Evolutionary conservation across 2,888 invertebrate species (phyloP).

Genomic region (Apotomis betuletana): DNA sequence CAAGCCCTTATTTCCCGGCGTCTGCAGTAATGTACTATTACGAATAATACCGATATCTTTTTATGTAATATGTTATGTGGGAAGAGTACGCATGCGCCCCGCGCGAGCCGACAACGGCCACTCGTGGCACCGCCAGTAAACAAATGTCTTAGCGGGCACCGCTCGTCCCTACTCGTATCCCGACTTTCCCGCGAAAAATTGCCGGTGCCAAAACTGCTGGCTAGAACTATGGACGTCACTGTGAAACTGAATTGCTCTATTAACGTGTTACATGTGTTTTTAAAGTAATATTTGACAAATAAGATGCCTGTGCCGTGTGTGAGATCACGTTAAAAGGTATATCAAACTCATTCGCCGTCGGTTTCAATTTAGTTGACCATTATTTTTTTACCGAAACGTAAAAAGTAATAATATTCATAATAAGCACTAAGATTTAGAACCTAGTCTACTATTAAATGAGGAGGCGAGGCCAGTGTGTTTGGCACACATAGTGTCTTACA

Average conservation of each 20-base stretch:
- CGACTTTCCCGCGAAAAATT: constrained; percentile 47
- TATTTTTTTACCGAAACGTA: not conserved
- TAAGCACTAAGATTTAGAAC: not conserved
- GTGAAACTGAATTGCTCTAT: constrained; percentile 23
- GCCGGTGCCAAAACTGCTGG: constrained; percentile 20
- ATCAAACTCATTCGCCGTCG: not conserved
- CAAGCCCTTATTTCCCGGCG: no score
- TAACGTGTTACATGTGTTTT: constrained; percentile 20
- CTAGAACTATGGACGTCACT: constrained; percentile 23
- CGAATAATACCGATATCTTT: constrained; percentile 49
- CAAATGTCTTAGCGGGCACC: constrained; percentile 46
- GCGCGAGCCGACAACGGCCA: constrained; percentile 32
- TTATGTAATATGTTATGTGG: constrained; percentile 57
- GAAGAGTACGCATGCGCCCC: constrained; percentile 56
- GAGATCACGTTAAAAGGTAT: constrained; percentile 18
- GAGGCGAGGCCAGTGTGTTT: not conserved
- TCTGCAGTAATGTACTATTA: no score
- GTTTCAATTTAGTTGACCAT: not conserved
- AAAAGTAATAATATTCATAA: not conserved
- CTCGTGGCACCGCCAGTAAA: constrained; percentile 48
- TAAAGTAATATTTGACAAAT: constrained; percentile 17
- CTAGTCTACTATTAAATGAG: not conserved
- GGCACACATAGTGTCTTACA: not conserved
- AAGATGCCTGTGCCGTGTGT: constrained; percentile 16
- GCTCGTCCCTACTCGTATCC: constrained; percentile 40